phyloP scores from a whole-genome alignment of 2,797 vertebrate species.

The Crypturellus tataupa region DNA sequence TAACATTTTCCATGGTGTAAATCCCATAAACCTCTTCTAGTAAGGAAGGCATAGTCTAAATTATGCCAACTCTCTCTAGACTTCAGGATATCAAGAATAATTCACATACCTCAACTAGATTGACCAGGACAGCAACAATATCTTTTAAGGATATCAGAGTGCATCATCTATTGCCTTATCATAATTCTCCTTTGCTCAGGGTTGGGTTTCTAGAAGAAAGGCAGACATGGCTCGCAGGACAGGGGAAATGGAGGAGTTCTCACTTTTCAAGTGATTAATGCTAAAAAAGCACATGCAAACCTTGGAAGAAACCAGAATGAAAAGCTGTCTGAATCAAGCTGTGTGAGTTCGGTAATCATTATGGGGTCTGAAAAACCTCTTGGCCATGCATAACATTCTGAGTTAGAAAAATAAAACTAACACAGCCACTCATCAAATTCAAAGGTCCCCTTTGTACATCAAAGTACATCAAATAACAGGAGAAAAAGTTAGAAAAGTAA shows the following conservation, averaged over 20 bases:
- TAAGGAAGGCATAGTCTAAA: not conserved
- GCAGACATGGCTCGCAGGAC: not conserved
- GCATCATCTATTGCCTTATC: not conserved
- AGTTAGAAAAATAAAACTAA: not conserved
- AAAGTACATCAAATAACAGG: not conserved
- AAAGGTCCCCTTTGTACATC: not conserved
- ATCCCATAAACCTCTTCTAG: not conserved
- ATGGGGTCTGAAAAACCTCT: not conserved
- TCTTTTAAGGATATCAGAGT: conserved; percentile 13
- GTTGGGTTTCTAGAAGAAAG: not conserved
- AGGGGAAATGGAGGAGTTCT: not conserved
- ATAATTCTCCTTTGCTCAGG: not conserved
- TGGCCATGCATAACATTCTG: not conserved
- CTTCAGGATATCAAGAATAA: not conserved
- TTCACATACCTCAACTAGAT: not conserved
- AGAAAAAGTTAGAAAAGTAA: not conserved
- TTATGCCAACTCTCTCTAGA: not conserved
- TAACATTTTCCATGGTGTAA: not conserved
- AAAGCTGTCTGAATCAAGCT: not conserved
- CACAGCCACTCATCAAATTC: not conserved
- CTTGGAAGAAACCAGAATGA: not conserved
- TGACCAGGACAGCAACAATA: not conserved
- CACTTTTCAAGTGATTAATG: not conserved
- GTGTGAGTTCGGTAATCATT: not conserved
- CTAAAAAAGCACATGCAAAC: not conserved